Evolutionary conservation across 2,113 vertebrate species (phyloP), one percentile per base, ranked within the genome.

Genomic region (Pachyramphus minor): DNA sequence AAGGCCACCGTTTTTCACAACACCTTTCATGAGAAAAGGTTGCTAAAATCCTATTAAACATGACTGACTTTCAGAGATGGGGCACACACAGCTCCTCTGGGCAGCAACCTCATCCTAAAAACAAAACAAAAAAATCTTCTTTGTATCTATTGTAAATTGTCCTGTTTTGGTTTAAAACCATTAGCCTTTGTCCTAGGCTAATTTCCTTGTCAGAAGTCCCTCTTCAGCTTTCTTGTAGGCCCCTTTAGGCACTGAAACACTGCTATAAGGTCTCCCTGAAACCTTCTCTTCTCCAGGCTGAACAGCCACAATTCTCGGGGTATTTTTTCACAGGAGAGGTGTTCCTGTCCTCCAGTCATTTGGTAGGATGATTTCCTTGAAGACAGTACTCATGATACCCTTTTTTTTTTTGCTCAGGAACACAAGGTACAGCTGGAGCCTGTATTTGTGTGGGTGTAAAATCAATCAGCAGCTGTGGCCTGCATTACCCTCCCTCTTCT

Each of bases 21-120:
- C 12, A 10, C n/a, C 1, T 2, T 44, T 79, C 13, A 13, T 1
- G 1, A 60, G 23, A 75, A 6, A 39, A 66, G 4, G 9, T 35
- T 56, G 3, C 19, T 28, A 16, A 85, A 78, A 62, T 1, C 15
- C 7, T 2, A 3, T 4, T 11, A 25, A 50, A 4, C 8, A 5
- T 45, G 21, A 33, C 17, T 9, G 24, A 8, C 1, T 67, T 50
- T 12, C 5, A 71, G 8, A 5, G 3, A 33, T 4, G 5, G 17
- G 16, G 3, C 42, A 62, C 3, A 2, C 14, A n/a, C 9, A 37
- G 4, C 15, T 72, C 67, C n/a, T 58, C 28, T 44, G 8, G 9
- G n/a, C n/a, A n/a, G 28, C 6, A 76, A 41, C 5, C 8, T 71
- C 16, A 33, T 12, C 0, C 0, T 17, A 21, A 62, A 76, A 67